A percentile compares a stretch with the other conserved stretches of the same genome.
phyloP scores from a whole-genome alignment of 2,797 vertebrate genomes.

The Enteromius viviparus region DNA sequence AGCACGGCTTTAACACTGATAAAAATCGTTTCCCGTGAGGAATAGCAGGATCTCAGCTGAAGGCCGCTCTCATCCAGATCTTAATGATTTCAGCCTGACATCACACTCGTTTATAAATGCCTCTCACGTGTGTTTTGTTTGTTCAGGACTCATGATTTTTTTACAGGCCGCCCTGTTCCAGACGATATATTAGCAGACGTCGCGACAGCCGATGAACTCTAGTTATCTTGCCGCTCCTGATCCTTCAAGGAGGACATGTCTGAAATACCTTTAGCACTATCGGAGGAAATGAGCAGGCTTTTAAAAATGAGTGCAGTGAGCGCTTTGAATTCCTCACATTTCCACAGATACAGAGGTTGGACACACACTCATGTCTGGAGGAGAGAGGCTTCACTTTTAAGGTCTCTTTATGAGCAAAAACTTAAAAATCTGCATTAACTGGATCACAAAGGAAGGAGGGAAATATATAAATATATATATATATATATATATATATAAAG shows the following conservation, averaged over 20 bases:
- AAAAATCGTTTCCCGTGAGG: constrained; percentile 26
- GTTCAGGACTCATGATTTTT: background rate
- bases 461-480: no score
- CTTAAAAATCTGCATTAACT: no score
- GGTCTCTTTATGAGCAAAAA: no score
- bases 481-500: no score
- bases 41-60: constrained; percentile 24
- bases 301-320: constrained; percentile 25
- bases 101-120: background rate
- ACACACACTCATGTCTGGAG: constrained; percentile 39
- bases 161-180: background rate
- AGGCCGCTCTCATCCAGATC: constrained; percentile 8
- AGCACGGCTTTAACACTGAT: constrained; percentile 37
- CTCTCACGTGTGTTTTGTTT: background rate
- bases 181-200: constrained; percentile 19
- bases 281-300: constrained; percentile 67
- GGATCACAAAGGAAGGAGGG: no score
- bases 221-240: background rate
- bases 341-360: constrained; percentile 31
- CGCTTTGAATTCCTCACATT: constrained; percentile 43
- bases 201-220: background rate
- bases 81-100: constrained; percentile 11
- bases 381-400: background rate
- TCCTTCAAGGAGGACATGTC: constrained; percentile 42
- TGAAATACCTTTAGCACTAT: constrained; percentile 54